phyloP scores from a whole-genome alignment of 2,888 invertebrate species.

The Blastobasis adustella region DNA sequence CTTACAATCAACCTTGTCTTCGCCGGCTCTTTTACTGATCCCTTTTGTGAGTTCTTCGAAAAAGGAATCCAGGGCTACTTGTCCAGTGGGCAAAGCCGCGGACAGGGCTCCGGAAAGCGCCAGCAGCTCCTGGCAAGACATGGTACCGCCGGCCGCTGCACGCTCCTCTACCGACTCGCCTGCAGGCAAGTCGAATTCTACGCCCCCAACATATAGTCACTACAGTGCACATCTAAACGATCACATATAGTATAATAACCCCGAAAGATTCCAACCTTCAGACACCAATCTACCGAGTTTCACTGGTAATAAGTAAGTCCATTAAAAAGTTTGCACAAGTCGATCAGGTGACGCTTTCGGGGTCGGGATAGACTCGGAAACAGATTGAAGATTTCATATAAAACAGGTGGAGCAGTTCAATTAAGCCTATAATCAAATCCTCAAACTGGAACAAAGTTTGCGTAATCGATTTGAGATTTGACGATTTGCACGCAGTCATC shows the following conservation, averaged over 20 bases:
- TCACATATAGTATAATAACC: constrained; percentile 13
- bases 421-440: no score
- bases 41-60: constrained; percentile 87
- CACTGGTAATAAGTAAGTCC: no score
- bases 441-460: no score
- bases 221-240: constrained; percentile 24
- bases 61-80: constrained; percentile 87
- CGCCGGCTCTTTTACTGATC: constrained; percentile 68
- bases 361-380: constrained; percentile 5
- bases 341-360: constrained; percentile 12
- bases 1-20: constrained; percentile 57
- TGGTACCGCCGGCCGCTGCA: constrained; percentile 72
- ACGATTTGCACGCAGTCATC: no score
- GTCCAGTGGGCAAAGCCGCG: constrained; percentile 92
- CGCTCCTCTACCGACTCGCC: constrained; percentile 59
- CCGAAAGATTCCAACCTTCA: constrained; percentile 19
- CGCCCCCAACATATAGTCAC: constrained; percentile 36
- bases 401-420: background rate
- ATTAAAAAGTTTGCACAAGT: background rate
- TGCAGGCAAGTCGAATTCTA: constrained; percentile 72
- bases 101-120: constrained; percentile 95
- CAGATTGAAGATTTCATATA: constrained; percentile 6
- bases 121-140: constrained; percentile 92
- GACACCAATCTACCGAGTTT: background rate
- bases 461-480: no score